These are phyloP conservation scores for Calidris pugnax DNA, from an alignment of 2,113 vertebrate species.

Conservation along the genomic window DNA sequence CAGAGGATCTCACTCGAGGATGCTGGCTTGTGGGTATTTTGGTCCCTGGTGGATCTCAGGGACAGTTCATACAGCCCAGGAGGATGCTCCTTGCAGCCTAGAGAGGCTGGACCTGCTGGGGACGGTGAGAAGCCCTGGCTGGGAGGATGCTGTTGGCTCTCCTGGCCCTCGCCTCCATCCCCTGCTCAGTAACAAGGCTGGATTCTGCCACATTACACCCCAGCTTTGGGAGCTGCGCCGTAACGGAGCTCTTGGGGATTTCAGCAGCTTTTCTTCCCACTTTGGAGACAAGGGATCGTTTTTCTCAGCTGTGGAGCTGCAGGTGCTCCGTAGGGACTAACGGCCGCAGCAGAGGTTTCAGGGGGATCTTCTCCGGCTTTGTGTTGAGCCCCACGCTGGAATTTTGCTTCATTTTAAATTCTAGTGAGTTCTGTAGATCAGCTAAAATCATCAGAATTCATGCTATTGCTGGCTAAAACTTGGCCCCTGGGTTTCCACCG, in stretches of 20 bases:
- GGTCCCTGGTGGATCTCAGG: rapidly evolving
- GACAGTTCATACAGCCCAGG: rapidly evolving
- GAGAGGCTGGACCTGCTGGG: not conserved
- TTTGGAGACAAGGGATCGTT: not conserved
- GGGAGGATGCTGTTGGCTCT: not conserved
- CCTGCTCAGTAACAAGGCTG: not conserved
- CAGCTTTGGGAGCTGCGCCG: not conserved
- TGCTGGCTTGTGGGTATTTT: rapidly evolving
- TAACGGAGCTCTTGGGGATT: not conserved
- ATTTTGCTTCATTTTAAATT: not conserved
- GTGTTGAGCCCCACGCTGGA: not conserved
- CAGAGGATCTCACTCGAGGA: rapidly evolving
- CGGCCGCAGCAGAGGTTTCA: not conserved
- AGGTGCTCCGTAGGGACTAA: not conserved
- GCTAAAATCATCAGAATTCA: not conserved
- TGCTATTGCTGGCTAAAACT: not conserved
- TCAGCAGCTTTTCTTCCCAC: not conserved
- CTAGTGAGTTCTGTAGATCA: not conserved
- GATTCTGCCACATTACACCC: not conserved
- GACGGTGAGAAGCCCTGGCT: not conserved
- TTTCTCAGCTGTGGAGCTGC: not conserved
- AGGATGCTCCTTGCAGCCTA: not conserved
- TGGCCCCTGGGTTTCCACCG: not conserved
- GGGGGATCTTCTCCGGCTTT: not conserved
- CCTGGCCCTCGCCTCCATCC: not conserved